Conservation (phyloP, 1,140 invertebrate genomes). For the Euschistus heros region DNA sequence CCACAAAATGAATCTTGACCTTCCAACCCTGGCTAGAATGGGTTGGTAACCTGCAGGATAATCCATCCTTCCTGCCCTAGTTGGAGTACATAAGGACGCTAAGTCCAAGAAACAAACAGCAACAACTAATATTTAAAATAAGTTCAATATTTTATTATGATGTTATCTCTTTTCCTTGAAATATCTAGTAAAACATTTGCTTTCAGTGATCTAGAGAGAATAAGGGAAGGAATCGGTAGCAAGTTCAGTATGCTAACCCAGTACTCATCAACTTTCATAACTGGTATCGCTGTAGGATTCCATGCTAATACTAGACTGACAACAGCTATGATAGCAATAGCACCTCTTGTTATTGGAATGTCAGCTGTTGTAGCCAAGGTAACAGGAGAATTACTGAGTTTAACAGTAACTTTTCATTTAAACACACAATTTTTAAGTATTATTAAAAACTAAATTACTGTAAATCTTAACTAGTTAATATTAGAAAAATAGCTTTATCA, state of each 20-base stretch:
- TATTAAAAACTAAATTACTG: no score
- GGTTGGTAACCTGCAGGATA: no score
- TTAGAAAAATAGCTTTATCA: not conserved
- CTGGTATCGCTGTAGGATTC: constrained; percentile 61
- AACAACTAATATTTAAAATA: no score
- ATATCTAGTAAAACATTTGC: not conserved
- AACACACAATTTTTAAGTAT: no score
- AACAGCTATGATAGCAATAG: constrained; percentile 62
- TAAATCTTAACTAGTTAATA: no score
- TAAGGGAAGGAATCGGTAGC: constrained; percentile 82
- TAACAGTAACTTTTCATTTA: no score
- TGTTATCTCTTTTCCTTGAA: not conserved
- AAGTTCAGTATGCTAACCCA: constrained; percentile 72
- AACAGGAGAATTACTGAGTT: not conserved
- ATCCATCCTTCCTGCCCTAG: no score
- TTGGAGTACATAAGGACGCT: no score
- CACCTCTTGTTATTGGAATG: constrained; percentile 55
- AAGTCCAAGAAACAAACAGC: no score
- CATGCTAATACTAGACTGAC: constrained; percentile 71
- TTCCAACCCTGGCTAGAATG: no score
- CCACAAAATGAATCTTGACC: no score
- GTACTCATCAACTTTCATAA: constrained; percentile 54
- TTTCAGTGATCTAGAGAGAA: constrained; percentile 69
- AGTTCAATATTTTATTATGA: no score
- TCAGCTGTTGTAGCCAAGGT: constrained; percentile 47